These are phyloP conservation scores for Macrobrachium nipponense DNA, from an alignment of 1,140 invertebrate species.

Conservation along the genomic window DNA sequence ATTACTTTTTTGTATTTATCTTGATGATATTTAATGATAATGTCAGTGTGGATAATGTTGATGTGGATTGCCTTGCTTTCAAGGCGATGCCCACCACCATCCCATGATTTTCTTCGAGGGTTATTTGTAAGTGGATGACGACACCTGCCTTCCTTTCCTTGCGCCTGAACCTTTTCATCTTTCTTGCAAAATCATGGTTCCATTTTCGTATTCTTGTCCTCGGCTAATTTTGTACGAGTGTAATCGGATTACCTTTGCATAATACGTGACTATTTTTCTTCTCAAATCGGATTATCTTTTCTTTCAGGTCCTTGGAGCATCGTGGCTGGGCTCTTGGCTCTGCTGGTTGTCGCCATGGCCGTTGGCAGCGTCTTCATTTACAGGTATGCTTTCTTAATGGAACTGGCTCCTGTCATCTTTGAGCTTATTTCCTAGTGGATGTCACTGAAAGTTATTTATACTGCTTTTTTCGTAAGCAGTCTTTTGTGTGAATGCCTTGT, in stretches of 20 bases:
- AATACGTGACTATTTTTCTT: background rate
- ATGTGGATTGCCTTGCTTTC: no score
- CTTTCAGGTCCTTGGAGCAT: slow-evolving; percentile 76
- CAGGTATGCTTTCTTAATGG: slow-evolving; percentile 68
- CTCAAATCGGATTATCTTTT: background rate
- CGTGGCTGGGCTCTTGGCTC: slow-evolving; percentile 84
- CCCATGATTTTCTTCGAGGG: no score
- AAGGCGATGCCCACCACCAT: no score
- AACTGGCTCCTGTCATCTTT: background rate
- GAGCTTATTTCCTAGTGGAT: no score
- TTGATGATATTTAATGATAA: no score
- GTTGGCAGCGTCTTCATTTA: slow-evolving; percentile 79
- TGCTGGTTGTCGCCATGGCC: slow-evolving; percentile 81
- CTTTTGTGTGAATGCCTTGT: background rate
- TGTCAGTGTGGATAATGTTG: no score
- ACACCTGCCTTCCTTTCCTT: background rate
- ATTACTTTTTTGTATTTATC: no score
- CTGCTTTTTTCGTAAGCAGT: background rate
- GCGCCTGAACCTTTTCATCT: background rate
- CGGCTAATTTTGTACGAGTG: no score
- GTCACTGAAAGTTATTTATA: background rate
- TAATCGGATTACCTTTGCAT: no score
- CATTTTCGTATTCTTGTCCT: background rate
- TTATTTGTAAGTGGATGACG: no score
- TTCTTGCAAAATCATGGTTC: no score